Base-by-base conservation (phyloP, 2,888 invertebrate species). In the Synanthedon formicaeformis region DNA sequence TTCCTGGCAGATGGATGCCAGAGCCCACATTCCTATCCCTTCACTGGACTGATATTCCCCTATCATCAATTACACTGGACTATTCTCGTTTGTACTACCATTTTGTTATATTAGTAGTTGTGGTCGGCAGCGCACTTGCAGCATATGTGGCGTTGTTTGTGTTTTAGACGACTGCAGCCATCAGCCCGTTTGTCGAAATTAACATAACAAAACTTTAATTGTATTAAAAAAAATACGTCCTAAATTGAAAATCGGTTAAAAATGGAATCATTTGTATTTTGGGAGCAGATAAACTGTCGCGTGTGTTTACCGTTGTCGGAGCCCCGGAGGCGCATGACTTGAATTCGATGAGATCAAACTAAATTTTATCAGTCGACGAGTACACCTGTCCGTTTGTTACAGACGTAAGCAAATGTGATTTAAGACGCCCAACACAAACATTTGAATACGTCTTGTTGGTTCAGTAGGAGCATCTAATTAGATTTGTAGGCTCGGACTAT, bases 341-440 rank as follows among this genome's bases (percentile, higher is more conserved):
- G 86, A 86, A 85, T 86, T 62, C 69, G 66, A 81, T 77, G 71
- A 71, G 65, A 61, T 58, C 66, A 76, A 82, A 84, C 80, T 79
- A 78, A 78, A 82, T 81, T 80, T 78, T 75, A 81, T 79, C 73
- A 68, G 66, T 68, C 69, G 60, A 67, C 78, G 78, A 76, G 79
- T 73, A 78, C 76, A 82, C 84, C 82, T 83, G 81, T 59, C 71
- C 74, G 71, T 73, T 81, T 75, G 83, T 82, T 78, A 79, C 77
- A 66, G 67, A 63, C 66, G 69, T 70, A 69, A 69, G 69, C 65
- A 79, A 85, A 87, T 86, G 77, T 78, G 78, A 85, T 86, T 86
- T 84, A 81, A 79, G 85, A 80, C 74, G 69, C 60, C 69, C 71
- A 79, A 82, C 71, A 78, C 84, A 85, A 87, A 85, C 81, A 83